Evolutionary conservation across 1,140 invertebrate species (phyloP).

Genomic region (Riptortus pedestris): DNA sequence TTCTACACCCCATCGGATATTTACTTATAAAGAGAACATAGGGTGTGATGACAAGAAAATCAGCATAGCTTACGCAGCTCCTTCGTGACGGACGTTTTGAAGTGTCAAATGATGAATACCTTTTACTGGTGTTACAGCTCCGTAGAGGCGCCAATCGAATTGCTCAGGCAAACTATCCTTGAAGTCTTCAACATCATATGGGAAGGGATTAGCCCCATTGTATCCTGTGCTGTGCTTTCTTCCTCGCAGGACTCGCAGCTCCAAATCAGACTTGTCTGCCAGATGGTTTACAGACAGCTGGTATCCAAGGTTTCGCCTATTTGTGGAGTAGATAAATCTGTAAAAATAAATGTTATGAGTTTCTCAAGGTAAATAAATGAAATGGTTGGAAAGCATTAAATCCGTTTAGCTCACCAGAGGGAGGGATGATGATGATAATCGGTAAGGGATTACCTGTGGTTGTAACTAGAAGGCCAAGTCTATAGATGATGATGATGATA

Average conservation of each 20-base stretch:
- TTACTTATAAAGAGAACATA: too few relatives aligned
- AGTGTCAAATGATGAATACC: slow-evolving; percentile 46
- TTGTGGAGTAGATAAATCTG: slow-evolving; percentile 75
- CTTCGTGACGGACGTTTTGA: too few relatives aligned
- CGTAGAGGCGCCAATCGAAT: slow-evolving; percentile 82
- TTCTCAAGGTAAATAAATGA: slow-evolving; percentile 30
- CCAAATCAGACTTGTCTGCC: slow-evolving; percentile 66
- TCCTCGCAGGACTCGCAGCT: slow-evolving; percentile 71
- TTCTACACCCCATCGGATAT: too few relatives aligned
- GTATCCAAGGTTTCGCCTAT: slow-evolving; percentile 64
- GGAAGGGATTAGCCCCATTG: slow-evolving; percentile 68
- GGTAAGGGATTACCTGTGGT: too few relatives aligned
- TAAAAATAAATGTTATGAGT: slow-evolving; percentile 27
- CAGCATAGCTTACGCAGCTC: too few relatives aligned
- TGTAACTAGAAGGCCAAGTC: too few relatives aligned
- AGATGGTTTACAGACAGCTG: slow-evolving; percentile 76
- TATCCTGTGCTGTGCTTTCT: slow-evolving; percentile 47
- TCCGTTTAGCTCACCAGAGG: too few relatives aligned
- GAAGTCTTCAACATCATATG: slow-evolving; percentile 44
- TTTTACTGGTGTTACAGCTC: slow-evolving; percentile 90
- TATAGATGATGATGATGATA: too few relatives aligned
- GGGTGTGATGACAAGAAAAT: too few relatives aligned
- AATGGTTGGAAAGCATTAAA: too few relatives aligned
- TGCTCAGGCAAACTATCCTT: slow-evolving; percentile 47
- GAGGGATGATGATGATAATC: too few relatives aligned